These are phyloP conservation scores for Uloborus diversus DNA, from an alignment of 1,140 invertebrate species.

Conservation along the genomic window DNA sequence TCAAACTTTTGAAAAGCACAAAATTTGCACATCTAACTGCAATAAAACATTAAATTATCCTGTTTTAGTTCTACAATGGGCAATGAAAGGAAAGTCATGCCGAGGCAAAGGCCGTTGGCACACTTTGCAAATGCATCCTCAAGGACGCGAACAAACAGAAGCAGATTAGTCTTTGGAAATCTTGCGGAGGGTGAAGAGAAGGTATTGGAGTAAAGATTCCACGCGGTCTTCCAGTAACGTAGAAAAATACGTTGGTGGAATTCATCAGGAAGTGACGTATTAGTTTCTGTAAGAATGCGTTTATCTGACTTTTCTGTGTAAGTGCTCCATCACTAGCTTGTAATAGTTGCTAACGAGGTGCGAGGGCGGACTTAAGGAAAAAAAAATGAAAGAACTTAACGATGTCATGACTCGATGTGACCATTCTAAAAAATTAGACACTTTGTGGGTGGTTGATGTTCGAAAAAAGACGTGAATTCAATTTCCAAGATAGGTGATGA, in stretches of 20 bases:
- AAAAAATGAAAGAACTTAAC: conserved; percentile 40
- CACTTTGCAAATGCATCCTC: too few species aligned
- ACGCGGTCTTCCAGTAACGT: too few species aligned
- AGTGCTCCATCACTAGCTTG: neutral
- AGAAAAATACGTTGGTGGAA: neutral
- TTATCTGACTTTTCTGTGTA: neutral
- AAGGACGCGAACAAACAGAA: neutral
- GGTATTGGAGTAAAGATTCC: too few species aligned
- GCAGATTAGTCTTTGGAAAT: neutral
- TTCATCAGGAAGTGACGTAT: conserved; percentile 6
- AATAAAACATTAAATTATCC: too few species aligned
- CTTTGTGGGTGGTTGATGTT: conserved; percentile 9
- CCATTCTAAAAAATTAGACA: conserved; percentile 27
- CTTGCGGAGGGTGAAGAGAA: too few species aligned
- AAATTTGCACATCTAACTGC: too few species aligned
- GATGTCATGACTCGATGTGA: conserved; percentile 32
- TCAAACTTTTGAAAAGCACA: too few species aligned
- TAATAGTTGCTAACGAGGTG: conserved; percentile 42
- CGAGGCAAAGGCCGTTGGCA: too few species aligned
- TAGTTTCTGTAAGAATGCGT: neutral
- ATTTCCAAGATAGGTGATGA: too few species aligned
- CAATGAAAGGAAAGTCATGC: too few species aligned
- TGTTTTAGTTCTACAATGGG: too few species aligned
- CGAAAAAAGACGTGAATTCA: neutral
- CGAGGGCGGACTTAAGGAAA: conserved; percentile 43